These are phyloP conservation scores for Scolopax mira DNA, from an alignment of 2,113 vertebrate species.

Conservation along the genomic window DNA sequence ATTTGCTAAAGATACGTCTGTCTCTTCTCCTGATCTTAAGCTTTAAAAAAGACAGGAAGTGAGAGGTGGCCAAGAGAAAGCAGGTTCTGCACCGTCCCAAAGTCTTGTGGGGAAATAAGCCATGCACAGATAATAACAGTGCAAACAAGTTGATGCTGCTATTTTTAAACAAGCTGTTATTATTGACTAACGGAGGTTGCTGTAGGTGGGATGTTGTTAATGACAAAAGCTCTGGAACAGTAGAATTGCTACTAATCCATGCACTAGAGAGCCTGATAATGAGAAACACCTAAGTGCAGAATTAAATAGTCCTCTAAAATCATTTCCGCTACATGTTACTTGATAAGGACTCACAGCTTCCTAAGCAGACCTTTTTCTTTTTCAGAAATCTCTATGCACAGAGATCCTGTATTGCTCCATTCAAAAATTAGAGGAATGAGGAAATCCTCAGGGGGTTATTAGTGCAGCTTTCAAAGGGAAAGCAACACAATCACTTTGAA, in stretches of 20 bases:
- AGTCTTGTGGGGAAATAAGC: slow-evolving; percentile 52
- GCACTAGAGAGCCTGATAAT: slow-evolving; percentile 44
- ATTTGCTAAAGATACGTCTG: slow-evolving; percentile 50
- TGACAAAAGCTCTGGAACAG: slow-evolving; percentile 54
- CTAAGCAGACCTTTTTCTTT: neutral
- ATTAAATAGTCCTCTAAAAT: slow-evolving; percentile 28
- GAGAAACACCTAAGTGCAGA: slow-evolving; percentile 43
- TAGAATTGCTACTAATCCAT: slow-evolving; percentile 9
- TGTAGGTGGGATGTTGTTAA: slow-evolving; percentile 72
- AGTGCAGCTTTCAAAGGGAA: neutral
- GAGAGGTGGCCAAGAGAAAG: neutral
- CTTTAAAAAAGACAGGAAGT: neutral
- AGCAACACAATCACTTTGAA: neutral
- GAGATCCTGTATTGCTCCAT: neutral
- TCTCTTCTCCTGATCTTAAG: slow-evolving; percentile 36
- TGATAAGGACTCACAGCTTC: neutral
- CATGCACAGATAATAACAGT: slow-evolving; percentile 24
- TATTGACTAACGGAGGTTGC: slow-evolving; percentile 78
- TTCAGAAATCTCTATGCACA: neutral
- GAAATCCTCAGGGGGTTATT: neutral
- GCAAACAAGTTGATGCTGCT: slow-evolving; percentile 61
- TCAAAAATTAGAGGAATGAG: neutral
- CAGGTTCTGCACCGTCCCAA: neutral
- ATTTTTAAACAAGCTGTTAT: slow-evolving; percentile 81
- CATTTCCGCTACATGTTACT: neutral